phyloP scores from a whole-genome alignment of 1,140 invertebrate species.

The Pseudobourletiella spinata region DNA sequence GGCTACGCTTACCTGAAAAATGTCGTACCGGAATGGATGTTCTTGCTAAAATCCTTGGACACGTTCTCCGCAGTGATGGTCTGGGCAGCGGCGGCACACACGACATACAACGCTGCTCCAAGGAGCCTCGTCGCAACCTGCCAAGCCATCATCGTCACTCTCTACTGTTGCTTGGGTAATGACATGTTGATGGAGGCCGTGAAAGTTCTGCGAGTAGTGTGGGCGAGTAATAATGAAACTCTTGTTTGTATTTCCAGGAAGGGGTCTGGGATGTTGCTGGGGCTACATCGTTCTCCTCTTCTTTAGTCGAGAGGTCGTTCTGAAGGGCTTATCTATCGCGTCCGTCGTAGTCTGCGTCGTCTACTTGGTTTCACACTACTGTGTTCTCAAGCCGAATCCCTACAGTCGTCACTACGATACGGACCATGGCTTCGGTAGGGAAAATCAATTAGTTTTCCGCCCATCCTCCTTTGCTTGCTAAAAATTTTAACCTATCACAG shows the following conservation, averaged over 20 bases:
- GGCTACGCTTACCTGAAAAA: conserved; percentile 33
- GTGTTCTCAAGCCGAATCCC: conserved; percentile 26
- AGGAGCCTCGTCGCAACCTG: conserved; percentile 32
- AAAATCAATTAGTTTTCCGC: conserved; percentile 1
- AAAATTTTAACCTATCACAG: not conserved
- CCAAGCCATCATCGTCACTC: conserved; percentile 30
- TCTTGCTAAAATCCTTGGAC: conserved; percentile 29
- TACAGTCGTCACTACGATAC: conserved; percentile 24
- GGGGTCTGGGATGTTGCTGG: conserved; percentile 27
- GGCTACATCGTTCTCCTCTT: conserved; percentile 20
- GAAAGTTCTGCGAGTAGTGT: no score
- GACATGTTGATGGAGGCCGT: not conserved
- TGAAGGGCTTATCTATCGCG: conserved; percentile 18
- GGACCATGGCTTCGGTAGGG: conserved; percentile 5
- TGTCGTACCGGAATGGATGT: conserved; percentile 25
- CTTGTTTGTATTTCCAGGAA: conserved; percentile 17
- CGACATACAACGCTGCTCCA: conserved; percentile 29
- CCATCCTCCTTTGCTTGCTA: not conserved
- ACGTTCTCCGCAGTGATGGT: conserved; percentile 33
- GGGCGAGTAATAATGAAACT: no score
- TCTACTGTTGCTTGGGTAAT: conserved; percentile 35
- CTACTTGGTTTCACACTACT: conserved; percentile 30
- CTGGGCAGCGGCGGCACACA: conserved; percentile 30
- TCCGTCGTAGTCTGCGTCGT: conserved; percentile 23
- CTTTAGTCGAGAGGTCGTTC: conserved; percentile 26